phyloP scores from a whole-genome alignment of 2,113 vertebrate genomes.

The Phrynosoma blainvillii region DNA sequence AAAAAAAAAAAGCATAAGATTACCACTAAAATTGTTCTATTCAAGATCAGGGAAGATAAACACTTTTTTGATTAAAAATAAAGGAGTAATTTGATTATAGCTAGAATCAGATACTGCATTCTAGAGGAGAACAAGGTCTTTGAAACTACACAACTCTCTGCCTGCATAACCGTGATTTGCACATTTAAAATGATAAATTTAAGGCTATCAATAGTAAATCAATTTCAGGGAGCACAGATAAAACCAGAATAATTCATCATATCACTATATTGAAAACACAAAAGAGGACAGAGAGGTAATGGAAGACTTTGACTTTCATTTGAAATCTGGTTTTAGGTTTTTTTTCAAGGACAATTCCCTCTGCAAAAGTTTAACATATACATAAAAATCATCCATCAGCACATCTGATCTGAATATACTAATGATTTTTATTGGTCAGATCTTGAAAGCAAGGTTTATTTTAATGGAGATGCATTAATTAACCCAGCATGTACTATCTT shows the following conservation, averaged over 20 bases:
- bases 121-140: conserved; percentile 66
- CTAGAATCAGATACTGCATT: conserved; percentile 61
- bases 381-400: conserved; percentile 79
- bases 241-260: conserved; percentile 76
- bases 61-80: conserved; percentile 67
- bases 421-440: conserved; percentile 93
- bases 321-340: conserved; percentile 66
- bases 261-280: conserved; percentile 57
- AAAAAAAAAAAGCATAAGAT: conserved; percentile 40
- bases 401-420: conserved; percentile 90
- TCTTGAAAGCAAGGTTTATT: conserved; percentile 96
- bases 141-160: conserved; percentile 63
- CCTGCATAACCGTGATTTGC: conserved; percentile 59
- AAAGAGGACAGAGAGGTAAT: conserved; percentile 46
- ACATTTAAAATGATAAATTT: conserved; percentile 75
- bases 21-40: conserved; percentile 63
- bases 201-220: conserved; percentile 74
- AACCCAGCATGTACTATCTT: conserved; percentile 98
- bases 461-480: conserved; percentile 96
- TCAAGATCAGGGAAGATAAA: conserved; percentile 62
- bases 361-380: conserved; percentile 71
- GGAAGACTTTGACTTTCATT: conserved; percentile 60
- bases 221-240: conserved; percentile 76
- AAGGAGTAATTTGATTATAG: conserved; percentile 66
- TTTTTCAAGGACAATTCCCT: conserved; percentile 69